Conservation (phyloP, 2,113 vertebrate species). For the Halichoeres trimaculatus region DNA sequence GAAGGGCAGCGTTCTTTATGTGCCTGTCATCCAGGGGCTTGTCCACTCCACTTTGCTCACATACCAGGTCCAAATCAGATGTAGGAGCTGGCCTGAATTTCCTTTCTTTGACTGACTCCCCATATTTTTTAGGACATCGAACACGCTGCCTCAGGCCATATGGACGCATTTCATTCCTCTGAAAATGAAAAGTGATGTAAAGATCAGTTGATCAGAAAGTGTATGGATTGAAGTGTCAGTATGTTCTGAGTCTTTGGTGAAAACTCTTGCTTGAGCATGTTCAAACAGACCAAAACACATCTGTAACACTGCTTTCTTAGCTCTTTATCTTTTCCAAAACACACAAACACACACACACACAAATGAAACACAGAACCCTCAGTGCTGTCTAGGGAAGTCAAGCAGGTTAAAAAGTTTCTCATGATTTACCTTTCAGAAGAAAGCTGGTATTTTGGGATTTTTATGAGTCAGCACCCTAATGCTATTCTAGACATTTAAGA, state of each 20-base stretch:
- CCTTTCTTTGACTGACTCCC: constrained; percentile 65
- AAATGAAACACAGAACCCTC: not conserved
- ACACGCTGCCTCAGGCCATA: constrained; percentile 69
- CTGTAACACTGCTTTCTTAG: constrained; percentile 20
- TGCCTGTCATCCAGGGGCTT: constrained; percentile 60
- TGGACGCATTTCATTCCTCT: constrained; percentile 66
- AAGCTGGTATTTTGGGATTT: constrained; percentile 24
- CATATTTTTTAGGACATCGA: constrained; percentile 75
- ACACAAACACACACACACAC: not conserved
- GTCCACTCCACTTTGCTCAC: constrained; percentile 31
- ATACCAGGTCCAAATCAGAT: constrained; percentile 28
- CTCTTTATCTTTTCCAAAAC: not conserved
- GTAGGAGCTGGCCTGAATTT: constrained; percentile 26
- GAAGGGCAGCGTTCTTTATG: constrained; percentile 64
- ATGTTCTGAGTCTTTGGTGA: constrained; percentile 58
- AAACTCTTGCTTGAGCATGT: constrained; percentile 10
- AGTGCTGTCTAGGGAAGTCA: constrained; percentile 1
- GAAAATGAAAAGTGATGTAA: constrained; percentile 27
- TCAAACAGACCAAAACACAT: constrained; percentile 24
- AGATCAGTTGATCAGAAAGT: not conserved
- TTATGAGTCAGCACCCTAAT: constrained; percentile 15
- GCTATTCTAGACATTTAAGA: constrained; percentile 14
- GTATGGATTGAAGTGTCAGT: not conserved
- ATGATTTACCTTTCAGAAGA: constrained; percentile 27
- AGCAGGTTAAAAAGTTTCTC: not conserved